Base-by-base conservation (phyloP, 2,113 vertebrate genomes). In the Piaya cayana region DNA sequence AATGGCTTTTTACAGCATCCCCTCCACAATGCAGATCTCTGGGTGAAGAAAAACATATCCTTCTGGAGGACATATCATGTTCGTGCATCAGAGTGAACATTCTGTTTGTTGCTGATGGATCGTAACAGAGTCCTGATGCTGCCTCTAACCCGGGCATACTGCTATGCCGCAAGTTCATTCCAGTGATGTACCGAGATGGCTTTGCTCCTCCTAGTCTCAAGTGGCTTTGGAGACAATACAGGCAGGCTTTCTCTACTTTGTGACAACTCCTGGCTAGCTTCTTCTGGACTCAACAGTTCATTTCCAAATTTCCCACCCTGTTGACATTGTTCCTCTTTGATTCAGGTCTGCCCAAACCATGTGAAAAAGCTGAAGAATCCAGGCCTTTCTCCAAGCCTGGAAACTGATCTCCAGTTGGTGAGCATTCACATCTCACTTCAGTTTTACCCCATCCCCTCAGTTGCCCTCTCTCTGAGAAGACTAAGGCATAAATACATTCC, bases 161-260 rank as follows among this genome's bases (percentile, higher is more conserved):
- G 91, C 91, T 91, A 94, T 19, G 30, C 88, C 1, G 2, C 71
- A 89, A 72, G 84, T 75, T 92, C 69, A 88, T 91, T 95, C 82
- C 72, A 92, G 60, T 0, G 0, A 94, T 77, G 55, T 59, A 69
- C 75, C 56, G 72, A 92, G 88, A 90, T 47, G 34, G 34, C 52
- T 94, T 94, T 84, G 26, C 69, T 93, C 15, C 49, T 59, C 34
- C 78, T 82, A 84, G 43, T 84, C 68, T 86, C 65, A 64, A 70
- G 76, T 68, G 42, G 83, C 68, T 86, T 92, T 91, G 92, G 94
- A 94, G 14, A 78, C 29, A 64, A 43, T 71, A 92, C 95, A 97
- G 65, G 52, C 15, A 93, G 91, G 86, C 64, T 86, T 93, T 81
- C 80, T 86, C 58, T 68, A 9, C 29, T 75, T 86, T 91, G 56